Evolutionary conservation across 2,113 vertebrate species (phyloP), one percentile per base, ranked within the genome.

Genomic region (Perognathus longimembris): DNA sequence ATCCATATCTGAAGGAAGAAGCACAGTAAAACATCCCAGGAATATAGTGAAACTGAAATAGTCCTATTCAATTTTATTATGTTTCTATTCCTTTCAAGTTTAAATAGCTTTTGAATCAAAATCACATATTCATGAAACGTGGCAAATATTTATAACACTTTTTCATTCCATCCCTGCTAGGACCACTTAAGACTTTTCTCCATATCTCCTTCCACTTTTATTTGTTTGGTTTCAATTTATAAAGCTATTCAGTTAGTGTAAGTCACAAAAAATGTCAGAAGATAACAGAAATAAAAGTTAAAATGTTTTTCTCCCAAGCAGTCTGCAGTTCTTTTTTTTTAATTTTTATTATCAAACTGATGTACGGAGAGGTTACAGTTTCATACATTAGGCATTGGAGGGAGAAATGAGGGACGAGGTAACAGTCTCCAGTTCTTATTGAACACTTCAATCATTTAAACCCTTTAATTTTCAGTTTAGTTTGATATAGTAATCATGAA

Each of bases 141-240:
- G 57, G 64, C 94, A 95, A 94, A 96, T 95, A 94, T 95, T 95
- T 94, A 95, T 93, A 95, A 73, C 34, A 8, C 71, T 96, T 92
- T 89, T 86, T 96, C 95, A 95, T 63, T 96, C 89, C 88, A 38
- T 93, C 50, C 81, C 93, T 97, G 97, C 96, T 94, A 98, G 94
- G 94, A 91, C 71, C 95, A 95, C 91, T 97, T 92, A 74, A 28
- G 76, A 38, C 77, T 54, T 96, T 90, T 93, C 17, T 86, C 38
- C 74, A n/a, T 75, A 80, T 76, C 45, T 76, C 30, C 54, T 70
- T 75, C 83, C 81, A 59, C 85, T 94, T 95, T 81, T 83, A 45
- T 95, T 96, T 95, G 93, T 96, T 90, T 96, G 95, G 94, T 89
- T 78, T 92, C 91, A 90, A 92, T 97, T 96, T 96, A 89, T 88